Conservation (phyloP, 2,888 invertebrate species). For the Drosophila tripunctata region DNA sequence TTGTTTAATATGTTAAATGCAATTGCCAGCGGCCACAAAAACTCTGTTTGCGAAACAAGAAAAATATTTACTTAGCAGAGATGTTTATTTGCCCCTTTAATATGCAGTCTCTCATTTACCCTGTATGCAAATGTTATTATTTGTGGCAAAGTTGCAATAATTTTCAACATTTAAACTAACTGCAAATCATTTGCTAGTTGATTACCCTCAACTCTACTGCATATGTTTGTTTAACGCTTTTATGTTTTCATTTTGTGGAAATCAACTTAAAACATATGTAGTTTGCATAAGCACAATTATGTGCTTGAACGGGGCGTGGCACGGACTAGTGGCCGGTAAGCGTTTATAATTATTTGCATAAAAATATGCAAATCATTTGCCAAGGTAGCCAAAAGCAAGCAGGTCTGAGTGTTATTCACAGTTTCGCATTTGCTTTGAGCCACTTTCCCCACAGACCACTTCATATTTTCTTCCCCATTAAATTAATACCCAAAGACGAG, state of each 20-base stretch:
- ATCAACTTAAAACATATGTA: conserved; percentile 52
- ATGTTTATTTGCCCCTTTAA: conserved; percentile 5
- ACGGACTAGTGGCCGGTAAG: conserved; percentile 10
- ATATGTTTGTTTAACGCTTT: neutral
- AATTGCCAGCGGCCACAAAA: neutral
- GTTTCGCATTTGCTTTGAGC: conserved; percentile 23
- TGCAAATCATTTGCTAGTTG: neutral
- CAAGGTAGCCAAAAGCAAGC: conserved; percentile 26
- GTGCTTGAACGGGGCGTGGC: neutral
- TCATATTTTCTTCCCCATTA: neutral
- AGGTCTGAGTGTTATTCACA: conserved; percentile 26
- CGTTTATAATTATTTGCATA: conserved; percentile 64
- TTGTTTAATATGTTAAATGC: conserved; percentile 43
- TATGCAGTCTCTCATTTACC: neutral
- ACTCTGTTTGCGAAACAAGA: conserved; percentile 17
- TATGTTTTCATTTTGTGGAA: conserved; percentile 32
- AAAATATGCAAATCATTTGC: conserved; percentile 50
- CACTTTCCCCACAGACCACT: neutral
- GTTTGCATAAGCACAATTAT: conserved; percentile 13
- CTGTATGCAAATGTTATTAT: too few species aligned
- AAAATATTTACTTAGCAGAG: conserved; percentile 3
- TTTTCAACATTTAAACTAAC: neutral
- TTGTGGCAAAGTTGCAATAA: neutral
- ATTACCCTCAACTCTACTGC: neutral
- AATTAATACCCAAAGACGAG: neutral